phyloP scores from a whole-genome alignment of 2,797 vertebrate genomes.

The Melanotaenia trifasciata region DNA sequence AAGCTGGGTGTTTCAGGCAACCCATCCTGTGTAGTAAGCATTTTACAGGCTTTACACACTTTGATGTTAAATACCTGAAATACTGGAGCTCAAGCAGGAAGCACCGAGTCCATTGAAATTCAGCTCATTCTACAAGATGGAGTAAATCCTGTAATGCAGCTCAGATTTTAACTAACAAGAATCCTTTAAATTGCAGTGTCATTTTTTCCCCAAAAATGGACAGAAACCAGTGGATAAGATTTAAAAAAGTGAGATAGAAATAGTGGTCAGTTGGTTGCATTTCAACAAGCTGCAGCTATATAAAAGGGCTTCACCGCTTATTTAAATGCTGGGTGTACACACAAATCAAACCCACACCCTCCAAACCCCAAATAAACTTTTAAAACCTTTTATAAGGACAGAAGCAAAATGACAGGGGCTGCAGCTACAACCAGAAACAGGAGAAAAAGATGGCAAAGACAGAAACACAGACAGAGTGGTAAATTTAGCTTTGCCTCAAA shows the following conservation, averaged over 20 bases:
- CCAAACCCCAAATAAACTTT: conserved; percentile 44
- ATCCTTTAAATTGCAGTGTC: neutral
- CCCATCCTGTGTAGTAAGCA: conserved; percentile 40
- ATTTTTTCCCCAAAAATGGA: neutral
- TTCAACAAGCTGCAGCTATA: conserved; percentile 5
- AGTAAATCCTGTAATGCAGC: neutral
- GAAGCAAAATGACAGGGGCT: conserved; percentile 23
- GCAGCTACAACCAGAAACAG: conserved; percentile 9
- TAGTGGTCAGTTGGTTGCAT: neutral
- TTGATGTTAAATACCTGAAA: conserved; percentile 44
- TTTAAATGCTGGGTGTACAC: conserved; percentile 40
- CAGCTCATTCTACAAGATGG: conserved; percentile 4
- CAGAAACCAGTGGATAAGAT: neutral
- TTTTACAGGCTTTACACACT: conserved; percentile 38
- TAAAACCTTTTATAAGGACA: conserved; percentile 38
- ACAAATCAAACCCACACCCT: conserved; percentile 59
- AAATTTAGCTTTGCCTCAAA: conserved; percentile 68
- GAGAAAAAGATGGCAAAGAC: conserved; percentile 8
- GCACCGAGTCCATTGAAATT: neutral
- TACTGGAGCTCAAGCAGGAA: neutral
- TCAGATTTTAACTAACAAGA: neutral
- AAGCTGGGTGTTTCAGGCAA: conserved; percentile 14
- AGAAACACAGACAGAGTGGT: conserved; percentile 41
- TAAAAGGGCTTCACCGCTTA: conserved; percentile 28
- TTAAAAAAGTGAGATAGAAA: neutral